Conservation (phyloP, 2,113 vertebrate species). For the Plestiodon gilberti region DNA sequence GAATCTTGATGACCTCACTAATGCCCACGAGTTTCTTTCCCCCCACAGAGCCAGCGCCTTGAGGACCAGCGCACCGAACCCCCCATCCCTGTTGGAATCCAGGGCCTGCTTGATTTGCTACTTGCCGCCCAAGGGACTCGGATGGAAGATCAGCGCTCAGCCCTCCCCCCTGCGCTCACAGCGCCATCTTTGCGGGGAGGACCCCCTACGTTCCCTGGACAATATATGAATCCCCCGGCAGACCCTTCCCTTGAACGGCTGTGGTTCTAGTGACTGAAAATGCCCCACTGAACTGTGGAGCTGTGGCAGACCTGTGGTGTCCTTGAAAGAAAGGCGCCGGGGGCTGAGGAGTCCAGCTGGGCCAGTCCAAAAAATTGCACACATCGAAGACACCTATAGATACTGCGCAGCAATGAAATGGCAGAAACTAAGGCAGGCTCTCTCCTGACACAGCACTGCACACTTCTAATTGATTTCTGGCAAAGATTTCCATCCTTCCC, state of each 20-base stretch:
- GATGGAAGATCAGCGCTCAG: slow-evolving; percentile 86
- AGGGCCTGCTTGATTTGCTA: slow-evolving; percentile 84
- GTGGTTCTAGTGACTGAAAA: neutral
- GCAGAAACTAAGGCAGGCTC: neutral
- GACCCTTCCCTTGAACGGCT: neutral
- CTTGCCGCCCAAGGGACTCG: slow-evolving; percentile 82
- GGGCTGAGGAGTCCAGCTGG: neutral
- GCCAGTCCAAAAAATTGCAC: neutral
- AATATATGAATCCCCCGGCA: neutral
- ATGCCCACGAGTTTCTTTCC: neutral
- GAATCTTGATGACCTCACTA: neutral
- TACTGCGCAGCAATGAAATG: neutral
- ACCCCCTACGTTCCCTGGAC: neutral
- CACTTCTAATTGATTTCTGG: neutral
- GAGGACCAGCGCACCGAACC: slow-evolving; percentile 84
- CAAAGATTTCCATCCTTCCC: neutral
- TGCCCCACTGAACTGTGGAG: neutral
- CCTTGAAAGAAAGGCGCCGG: no score
- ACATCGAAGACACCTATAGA: neutral
- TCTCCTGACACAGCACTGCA: neutral
- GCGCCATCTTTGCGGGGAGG: neutral
- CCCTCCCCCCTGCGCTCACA: slow-evolving; percentile 70
- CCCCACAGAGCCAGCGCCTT: slow-evolving; percentile 78
- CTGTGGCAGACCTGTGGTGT: no score
- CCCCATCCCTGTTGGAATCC: slow-evolving; percentile 82